These are phyloP conservation scores for Tupiocoris notatus DNA, from an alignment of 2,888 invertebrate genomes.

Conservation along the genomic window DNA sequence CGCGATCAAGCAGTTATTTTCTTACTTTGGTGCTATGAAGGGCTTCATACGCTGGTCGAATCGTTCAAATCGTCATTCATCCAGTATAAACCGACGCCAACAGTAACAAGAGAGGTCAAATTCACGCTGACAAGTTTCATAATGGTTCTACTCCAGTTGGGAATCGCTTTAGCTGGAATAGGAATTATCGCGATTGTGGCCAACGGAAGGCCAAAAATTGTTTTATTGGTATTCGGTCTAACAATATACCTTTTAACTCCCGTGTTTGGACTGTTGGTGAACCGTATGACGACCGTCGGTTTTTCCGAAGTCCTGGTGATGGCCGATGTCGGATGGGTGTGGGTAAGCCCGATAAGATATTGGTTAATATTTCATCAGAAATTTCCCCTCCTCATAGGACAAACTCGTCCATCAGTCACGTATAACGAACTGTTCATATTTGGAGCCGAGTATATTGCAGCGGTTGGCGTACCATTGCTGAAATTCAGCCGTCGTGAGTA, in stretches of 20 bases:
- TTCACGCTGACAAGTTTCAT: no score
- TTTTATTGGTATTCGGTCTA: neutral
- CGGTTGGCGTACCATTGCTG: neutral
- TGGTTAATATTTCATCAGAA: neutral
- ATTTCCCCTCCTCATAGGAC: neutral
- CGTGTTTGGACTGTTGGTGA: neutral
- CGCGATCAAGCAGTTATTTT: no score
- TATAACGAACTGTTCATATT: neutral
- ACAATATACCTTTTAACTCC: neutral
- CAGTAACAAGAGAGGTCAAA: no score
- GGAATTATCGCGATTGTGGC: neutral
- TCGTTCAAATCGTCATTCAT: no score
- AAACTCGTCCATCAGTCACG: neutral
- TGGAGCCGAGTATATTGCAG: neutral
- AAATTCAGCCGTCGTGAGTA: neutral
- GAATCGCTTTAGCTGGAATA: neutral
- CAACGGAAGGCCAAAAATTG: neutral
- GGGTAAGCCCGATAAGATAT: neutral
- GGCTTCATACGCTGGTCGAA: no score
- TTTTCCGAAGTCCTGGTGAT: neutral
- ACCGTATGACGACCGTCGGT: neutral
- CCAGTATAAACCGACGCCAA: no score
- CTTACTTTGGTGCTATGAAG: no score
- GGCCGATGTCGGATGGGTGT: neutral
- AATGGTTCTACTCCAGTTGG: no score